Conservation (phyloP, 2,888 invertebrate genomes). For the Cephus runcator region DNA sequence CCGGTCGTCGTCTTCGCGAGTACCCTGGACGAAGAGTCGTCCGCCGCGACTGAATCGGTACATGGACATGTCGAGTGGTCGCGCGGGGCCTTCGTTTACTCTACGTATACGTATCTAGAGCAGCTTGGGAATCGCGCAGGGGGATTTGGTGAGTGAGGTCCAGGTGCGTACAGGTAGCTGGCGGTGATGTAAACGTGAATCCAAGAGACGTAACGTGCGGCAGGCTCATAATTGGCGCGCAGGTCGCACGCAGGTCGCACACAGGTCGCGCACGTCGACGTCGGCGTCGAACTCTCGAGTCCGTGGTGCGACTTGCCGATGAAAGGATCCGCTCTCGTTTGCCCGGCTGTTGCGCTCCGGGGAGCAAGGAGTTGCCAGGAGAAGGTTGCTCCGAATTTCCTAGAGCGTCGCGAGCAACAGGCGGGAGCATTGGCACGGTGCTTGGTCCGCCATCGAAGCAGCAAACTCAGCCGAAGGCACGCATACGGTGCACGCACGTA, state of each 20-base stretch:
- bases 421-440: neutral
- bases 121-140: neutral
- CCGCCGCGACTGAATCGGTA: slow-evolving; percentile 83
- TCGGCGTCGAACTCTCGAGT: neutral
- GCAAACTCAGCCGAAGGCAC: neutral
- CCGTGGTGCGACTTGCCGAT: neutral
- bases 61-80: slow-evolving; percentile 71
- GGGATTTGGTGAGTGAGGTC: neutral
- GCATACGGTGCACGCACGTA: neutral
- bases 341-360: neutral
- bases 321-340: neutral
- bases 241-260: neutral
- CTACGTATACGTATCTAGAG: slow-evolving; percentile 27
- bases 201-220: neutral
- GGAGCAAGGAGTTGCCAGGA: neutral
- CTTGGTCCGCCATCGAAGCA: neutral
- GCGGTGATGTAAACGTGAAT: neutral
- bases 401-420: neutral
- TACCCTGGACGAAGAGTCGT: slow-evolving; percentile 82
- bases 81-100: neutral
- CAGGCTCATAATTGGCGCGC: neutral
- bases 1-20: slow-evolving; percentile 73
- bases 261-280: neutral
- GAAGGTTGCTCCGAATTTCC: neutral
- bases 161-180: neutral